Percentiles rank a stretch among this genome's conserved stretches.
Conservation (phyloP, 23 tunicate genomes). For the Ciona savignyi region DNA sequence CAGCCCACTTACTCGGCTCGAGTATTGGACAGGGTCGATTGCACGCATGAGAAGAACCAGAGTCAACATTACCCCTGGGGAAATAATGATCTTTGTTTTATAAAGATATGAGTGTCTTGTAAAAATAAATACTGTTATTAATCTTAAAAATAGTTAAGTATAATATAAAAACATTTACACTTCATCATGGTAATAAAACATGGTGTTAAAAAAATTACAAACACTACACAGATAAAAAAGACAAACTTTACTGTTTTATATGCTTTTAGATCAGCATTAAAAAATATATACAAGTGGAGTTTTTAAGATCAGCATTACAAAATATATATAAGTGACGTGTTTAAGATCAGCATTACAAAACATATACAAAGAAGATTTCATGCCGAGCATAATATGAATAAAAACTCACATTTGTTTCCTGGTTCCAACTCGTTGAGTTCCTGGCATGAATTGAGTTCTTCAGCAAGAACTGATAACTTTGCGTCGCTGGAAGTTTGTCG, state of each 20-base stretch:
- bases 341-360: no score
- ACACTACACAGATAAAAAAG: not conserved
- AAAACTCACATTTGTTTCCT: constrained; percentile 70
- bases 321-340: no score
- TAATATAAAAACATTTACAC: no score
- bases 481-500: constrained; percentile 39
- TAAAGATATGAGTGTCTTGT: no score
- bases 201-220: not conserved
- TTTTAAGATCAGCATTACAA: constrained; percentile 29
- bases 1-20: not conserved
- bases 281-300: no score
- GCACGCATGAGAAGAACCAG: constrained; percentile 66
- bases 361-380: constrained; percentile 13
- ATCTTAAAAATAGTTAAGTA: no score
- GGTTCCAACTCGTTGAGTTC: constrained; percentile 85
- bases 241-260: not conserved
- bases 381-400: not conserved
- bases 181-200: no score
- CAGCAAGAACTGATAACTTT: constrained; percentile 28
- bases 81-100: no score
- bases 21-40: constrained; percentile 25
- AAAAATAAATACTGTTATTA: no score
- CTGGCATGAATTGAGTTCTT: constrained; percentile 48
- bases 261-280: no score
- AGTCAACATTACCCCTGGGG: constrained; percentile 67